These are phyloP conservation scores for Mesitornis unicolor DNA, from an alignment of 2,113 vertebrate species.

Conservation along the genomic window DNA sequence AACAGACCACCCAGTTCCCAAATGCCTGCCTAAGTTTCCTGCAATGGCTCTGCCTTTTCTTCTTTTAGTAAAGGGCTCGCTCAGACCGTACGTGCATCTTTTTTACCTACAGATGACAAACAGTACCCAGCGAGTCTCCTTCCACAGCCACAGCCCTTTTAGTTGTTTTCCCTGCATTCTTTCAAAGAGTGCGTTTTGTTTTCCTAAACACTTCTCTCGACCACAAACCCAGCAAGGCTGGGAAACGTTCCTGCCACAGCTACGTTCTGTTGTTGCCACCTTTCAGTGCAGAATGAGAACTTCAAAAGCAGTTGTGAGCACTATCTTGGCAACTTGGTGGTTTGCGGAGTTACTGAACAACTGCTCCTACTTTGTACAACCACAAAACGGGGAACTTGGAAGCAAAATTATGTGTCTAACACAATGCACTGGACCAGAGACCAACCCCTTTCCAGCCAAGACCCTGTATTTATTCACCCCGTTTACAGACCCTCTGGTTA, in stretches of 20 bases:
- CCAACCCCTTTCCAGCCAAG: not conserved
- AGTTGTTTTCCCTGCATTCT: too few relatives aligned
- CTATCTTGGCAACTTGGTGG: not conserved
- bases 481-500: not conserved
- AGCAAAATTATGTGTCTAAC: accelerated
- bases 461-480: not conserved
- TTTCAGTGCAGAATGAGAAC: not conserved
- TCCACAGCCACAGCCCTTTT: not conserved
- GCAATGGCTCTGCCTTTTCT: not conserved
- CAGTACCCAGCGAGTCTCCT: not conserved
- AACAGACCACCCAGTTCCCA: accelerated
- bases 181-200: not conserved
- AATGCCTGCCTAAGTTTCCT: not conserved
- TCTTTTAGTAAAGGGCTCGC: not conserved
- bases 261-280: not conserved
- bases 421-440: accelerated
- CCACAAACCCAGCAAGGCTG: not conserved
- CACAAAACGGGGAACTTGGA: accelerated
- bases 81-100: not conserved
- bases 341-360: not conserved
- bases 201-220: not conserved
- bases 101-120: not conserved
- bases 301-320: not conserved
- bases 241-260: not conserved
- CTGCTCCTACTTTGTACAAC: not conserved